Evolutionary conservation across 92 coral and sea anemone species (phyloP), one percentile per base, ranked within the genome.

Genomic region (Zoanthus solanderi): DNA sequence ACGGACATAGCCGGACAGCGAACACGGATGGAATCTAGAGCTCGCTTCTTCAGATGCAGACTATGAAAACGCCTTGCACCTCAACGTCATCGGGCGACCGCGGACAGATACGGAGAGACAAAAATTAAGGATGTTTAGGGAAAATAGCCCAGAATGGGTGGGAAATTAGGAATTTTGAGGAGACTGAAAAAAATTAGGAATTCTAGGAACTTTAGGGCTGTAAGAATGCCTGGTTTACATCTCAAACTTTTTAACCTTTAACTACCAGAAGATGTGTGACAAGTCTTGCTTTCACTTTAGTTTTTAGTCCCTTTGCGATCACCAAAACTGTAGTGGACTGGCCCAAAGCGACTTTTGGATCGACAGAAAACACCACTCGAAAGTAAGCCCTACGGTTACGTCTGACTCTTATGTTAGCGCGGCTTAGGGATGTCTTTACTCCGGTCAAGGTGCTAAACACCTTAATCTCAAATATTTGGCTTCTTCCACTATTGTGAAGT

Each of bases 211-310:
- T 37, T 37, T 37, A 37, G 42, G 42, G 42, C 42, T 37, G 42
- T 37, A 37, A 37, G 42, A 37, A 37, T 37, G 42, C 42, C 42
- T 37, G 42, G 42, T 37, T 37, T 37, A 37, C 42, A 37, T 37
- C 4, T 37, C 42, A 2, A 37, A 37, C 42, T 2, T 2, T 37
- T 74, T 50, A 74, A 74, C 47, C 75, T 34, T 73, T 54, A 45
- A 80, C 84, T 5, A 80, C 73, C 58, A 80, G 74, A 69, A 80
- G 58, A 69, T 80, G 63, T 48, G 84, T 67, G 42, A 67, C 72
- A 32, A 80, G 9, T 37, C 74, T 69, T 80, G 57, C 42, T 80
- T 63, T 80, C 10, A 42, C 57, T 48, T 58, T 56, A 14, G 84
- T 17, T 5, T 54, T 65, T 34, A 44, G 57, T 12, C 84, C 84